These are phyloP conservation scores for Catamblyrhynchus diadema DNA, from an alignment of 2,797 vertebrate genomes.

Conservation along the genomic window DNA sequence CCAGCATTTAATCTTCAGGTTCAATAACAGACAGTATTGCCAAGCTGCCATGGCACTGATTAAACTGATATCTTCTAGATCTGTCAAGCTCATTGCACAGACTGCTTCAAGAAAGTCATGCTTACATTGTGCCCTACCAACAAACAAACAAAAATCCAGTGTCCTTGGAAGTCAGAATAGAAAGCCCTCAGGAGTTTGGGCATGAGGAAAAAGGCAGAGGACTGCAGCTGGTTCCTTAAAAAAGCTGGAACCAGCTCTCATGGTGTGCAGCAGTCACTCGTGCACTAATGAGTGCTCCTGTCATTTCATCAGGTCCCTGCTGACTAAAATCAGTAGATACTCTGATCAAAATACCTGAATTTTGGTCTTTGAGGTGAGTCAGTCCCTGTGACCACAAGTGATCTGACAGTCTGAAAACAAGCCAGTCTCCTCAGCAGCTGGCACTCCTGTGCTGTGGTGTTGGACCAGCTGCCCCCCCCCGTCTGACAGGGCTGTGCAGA, in stretches of 20 bases:
- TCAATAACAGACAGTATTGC: not conserved
- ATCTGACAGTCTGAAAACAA: rapidly evolving
- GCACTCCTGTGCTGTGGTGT: rapidly evolving
- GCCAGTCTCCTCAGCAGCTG: not conserved
- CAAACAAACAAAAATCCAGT: not conserved
- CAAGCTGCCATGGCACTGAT: not conserved
- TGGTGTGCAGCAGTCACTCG: not conserved
- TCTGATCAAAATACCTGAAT: not conserved
- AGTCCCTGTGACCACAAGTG: not conserved
- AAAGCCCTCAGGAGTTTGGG: not conserved
- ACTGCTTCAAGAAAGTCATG: not conserved
- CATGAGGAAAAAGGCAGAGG: rapidly evolving
- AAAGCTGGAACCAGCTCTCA: not conserved
- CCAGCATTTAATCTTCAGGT: not conserved
- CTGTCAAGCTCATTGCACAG: not conserved
- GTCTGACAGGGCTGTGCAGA: not conserved
- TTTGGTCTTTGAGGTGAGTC: not conserved
- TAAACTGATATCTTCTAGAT: not conserved
- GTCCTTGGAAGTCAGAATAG: not conserved
- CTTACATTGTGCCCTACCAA: not conserved
- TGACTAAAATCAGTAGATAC: not conserved
- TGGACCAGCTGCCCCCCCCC: rapidly evolving
- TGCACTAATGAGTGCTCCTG: not conserved
- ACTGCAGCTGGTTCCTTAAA: not conserved
- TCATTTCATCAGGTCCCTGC: not conserved